Evolutionary conservation across 2,113 vertebrate species (phyloP).

Genomic region (Catharus minimus): DNA sequence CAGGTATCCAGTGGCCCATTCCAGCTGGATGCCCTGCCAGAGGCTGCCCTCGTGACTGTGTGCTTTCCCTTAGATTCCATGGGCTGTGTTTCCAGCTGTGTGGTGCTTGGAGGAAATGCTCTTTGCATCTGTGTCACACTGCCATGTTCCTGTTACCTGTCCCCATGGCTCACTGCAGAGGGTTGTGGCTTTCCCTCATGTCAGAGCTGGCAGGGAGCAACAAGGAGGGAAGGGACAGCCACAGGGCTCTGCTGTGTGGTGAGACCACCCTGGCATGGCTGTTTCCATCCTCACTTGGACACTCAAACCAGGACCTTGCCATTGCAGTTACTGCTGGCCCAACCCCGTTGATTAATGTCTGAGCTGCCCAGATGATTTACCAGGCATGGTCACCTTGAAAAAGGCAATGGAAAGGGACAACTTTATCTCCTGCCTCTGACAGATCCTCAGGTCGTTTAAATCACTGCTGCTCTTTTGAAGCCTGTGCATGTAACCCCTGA

Average conservation of each 20-base stretch:
- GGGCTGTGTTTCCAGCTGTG: neutral
- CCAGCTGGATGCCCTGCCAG: neutral
- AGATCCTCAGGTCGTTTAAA: neutral
- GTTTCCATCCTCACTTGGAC: neutral
- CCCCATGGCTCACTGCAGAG: neutral
- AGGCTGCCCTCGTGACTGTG: neutral
- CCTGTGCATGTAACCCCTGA: neutral
- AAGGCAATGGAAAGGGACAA: neutral
- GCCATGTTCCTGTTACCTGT: neutral
- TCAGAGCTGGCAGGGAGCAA: neutral
- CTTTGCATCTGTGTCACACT: neutral
- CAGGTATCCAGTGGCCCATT: neutral
- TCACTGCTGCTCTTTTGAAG: neutral
- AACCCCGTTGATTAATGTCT: neutral
- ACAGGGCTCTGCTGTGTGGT: neutral
- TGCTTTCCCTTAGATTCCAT: neutral
- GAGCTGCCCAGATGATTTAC: neutral
- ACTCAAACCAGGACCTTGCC: neutral
- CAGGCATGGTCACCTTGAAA: neutral
- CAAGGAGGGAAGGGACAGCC: neutral
- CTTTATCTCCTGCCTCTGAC: neutral
- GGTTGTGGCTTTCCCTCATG: neutral
- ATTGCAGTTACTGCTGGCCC: rapidly evolving
- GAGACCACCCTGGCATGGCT: neutral
- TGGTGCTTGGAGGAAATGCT: neutral